Evolutionary conservation across 2,797 vertebrate species (phyloP), one percentile per base, ranked within the genome.

Genomic region (Micromesistius poutassou): DNA sequence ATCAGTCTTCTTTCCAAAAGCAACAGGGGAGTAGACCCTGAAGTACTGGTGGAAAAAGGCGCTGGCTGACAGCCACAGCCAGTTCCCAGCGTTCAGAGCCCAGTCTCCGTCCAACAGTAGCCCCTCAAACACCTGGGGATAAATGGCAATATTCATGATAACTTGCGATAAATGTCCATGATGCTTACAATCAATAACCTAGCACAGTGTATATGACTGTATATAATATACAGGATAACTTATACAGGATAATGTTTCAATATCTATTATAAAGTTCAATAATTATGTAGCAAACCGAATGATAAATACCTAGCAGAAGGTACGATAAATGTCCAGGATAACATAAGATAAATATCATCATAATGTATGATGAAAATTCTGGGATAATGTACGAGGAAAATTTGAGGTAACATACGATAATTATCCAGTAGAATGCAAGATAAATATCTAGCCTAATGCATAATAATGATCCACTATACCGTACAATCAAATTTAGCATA

Each of bases 11-110:
- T 94, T 95, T 76, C 94, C 92, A 1, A 94, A 94, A 4, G 93
- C 85, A 0, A 92, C 28, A 0, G 94, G 94, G 0, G 93, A 95
- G 81, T 94, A 95, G 78, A 95, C 82, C 0, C 87, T 90, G 88
- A 92, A 95, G 78, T 86, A 95, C 46, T 93, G 92, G 76, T 94
- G 94, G 84, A 95, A 95, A 87, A 95, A 95, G 19, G 94, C 46
- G 1, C 94, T 95, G 1, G 94, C 94, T 0, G 94, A 94, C 16
- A 95, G 91, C 94, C 94, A 94, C 86, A 93, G 90, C 94, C 93
- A 94, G 86, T 95, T 96, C n/a, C 89, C 92, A 10, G 93, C 90
- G 4, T 94, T 94, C 83, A 95, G 86, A 76, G 94, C 92, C 93
- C 92, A 94, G 84, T 95, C 93, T 0, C 89, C 90, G 22, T 95